These are phyloP conservation scores for Acanthacorydalis orientalis DNA, from an alignment of 2,888 invertebrate species.

Conservation along the genomic window DNA sequence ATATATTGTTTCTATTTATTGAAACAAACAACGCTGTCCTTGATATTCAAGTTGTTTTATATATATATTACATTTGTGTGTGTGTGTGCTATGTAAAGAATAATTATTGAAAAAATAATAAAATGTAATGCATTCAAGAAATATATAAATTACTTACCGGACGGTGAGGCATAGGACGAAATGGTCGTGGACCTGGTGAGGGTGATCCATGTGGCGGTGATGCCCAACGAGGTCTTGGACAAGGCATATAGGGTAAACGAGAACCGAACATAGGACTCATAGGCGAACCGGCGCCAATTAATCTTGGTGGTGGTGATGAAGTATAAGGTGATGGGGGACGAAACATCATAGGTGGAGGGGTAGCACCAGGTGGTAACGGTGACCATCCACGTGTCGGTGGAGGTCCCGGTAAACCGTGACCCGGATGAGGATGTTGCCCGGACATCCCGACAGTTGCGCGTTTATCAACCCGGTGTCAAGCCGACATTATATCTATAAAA, in stretches of 20 bases:
- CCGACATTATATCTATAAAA: not conserved
- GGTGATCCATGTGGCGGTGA: conserved; percentile 31
- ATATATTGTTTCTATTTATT: too few relatives aligned
- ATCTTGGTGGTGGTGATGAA: conserved; percentile 55
- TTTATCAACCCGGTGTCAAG: conserved; percentile 3
- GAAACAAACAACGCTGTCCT: too few relatives aligned
- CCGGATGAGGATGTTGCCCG: conserved; percentile 19
- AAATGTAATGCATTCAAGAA: too few relatives aligned
- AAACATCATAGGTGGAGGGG: conserved; percentile 42
- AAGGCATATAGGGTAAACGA: conserved; percentile 36
- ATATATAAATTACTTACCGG: conserved; percentile 6
- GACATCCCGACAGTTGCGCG: conserved; percentile 5
- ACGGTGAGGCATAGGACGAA: conserved; percentile 9
- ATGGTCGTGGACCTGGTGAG: conserved; percentile 27
- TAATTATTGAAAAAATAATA: not conserved
- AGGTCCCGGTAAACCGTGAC: conserved; percentile 22
- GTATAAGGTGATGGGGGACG: conserved; percentile 62
- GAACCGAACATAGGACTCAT: conserved; percentile 26
- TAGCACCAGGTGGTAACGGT: conserved; percentile 32
- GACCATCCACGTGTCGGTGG: conserved; percentile 14
- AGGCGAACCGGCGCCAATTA: conserved; percentile 36
- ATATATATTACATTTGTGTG: too few relatives aligned
- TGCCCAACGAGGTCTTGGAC: conserved; percentile 51
- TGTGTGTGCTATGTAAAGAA: not conserved
- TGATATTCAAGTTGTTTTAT: not conserved